phyloP scores from a whole-genome alignment of 2,888 invertebrate genomes.

The Altica lythri region DNA sequence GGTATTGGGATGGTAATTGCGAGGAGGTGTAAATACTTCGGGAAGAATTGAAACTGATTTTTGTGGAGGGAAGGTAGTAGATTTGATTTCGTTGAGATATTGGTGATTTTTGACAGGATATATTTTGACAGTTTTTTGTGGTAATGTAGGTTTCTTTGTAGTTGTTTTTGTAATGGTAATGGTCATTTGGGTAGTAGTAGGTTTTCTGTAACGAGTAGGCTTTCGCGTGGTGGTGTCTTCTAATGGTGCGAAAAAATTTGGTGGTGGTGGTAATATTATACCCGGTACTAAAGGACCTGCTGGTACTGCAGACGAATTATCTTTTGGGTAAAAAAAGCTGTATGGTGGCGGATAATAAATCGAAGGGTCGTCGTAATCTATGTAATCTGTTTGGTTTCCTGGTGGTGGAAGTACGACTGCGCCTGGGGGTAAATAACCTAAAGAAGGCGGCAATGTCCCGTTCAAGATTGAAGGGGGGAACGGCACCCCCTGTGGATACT shows the following conservation, averaged over 20 bases:
- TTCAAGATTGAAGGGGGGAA: slow-evolving; percentile 59
- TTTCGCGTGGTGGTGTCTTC: slow-evolving; percentile 57
- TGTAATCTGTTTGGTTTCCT: slow-evolving; percentile 65
- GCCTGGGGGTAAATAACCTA: slow-evolving; percentile 67
- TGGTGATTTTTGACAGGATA: slow-evolving; percentile 39
- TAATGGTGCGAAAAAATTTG: slow-evolving; percentile 80
- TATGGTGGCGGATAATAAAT: slow-evolving; percentile 91
- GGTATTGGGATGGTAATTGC: slow-evolving; percentile 25
- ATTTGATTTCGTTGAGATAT: slow-evolving; percentile 43
- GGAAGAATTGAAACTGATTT: slow-evolving; percentile 57
- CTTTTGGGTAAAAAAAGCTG: slow-evolving; percentile 81
- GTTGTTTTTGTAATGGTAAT: slow-evolving; percentile 46
- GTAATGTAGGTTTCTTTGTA: slow-evolving; percentile 54
- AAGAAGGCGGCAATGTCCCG: slow-evolving; percentile 56
- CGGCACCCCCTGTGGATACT: slow-evolving; percentile 58
- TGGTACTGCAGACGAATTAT: slow-evolving; percentile 65
- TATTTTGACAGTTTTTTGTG: slow-evolving; percentile 40
- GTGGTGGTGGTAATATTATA: slow-evolving; percentile 85
- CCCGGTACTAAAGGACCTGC: slow-evolving; percentile 81
- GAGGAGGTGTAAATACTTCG: slow-evolving; percentile 33
- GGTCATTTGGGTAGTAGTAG: slow-evolving; percentile 34
- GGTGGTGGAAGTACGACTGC: slow-evolving; percentile 61
- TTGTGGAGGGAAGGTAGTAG: slow-evolving; percentile 47
- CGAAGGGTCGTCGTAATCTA: slow-evolving; percentile 90
- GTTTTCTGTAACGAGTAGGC: slow-evolving; percentile 34